Percentiles rank a stretch among this genome's conserved stretches.
phyloP scores from a whole-genome alignment of 2,113 vertebrate genomes.

The Otus sunia region DNA sequence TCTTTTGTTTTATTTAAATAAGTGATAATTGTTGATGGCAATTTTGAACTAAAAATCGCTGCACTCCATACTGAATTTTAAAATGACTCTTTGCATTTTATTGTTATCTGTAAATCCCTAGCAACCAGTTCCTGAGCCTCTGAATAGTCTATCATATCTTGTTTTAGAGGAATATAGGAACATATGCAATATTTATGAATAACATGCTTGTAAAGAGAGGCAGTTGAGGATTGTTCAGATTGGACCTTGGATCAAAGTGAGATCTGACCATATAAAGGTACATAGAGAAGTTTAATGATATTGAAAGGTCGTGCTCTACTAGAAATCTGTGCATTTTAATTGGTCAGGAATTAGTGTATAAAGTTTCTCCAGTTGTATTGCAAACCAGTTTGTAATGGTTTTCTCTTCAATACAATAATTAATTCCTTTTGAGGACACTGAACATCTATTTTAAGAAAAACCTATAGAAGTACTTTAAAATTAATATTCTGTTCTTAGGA shows the following conservation, averaged over 20 bases:
- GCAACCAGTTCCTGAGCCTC: background rate
- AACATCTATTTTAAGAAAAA: background rate
- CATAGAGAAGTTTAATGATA: background rate
- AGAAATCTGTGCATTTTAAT: background rate
- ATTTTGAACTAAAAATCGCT: background rate
- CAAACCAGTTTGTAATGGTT: background rate
- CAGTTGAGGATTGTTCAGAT: background rate
- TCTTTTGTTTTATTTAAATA: conserved; percentile 44
- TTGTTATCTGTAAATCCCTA: conserved; percentile 16
- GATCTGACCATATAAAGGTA: background rate
- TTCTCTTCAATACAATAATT: background rate
- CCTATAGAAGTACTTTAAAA: background rate
- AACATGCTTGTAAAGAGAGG: background rate
- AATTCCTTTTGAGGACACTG: background rate
- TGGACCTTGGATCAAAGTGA: conserved; percentile 10
- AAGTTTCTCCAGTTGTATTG: background rate
- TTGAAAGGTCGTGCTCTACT: background rate
- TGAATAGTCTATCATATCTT: background rate
- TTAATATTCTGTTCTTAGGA: background rate
- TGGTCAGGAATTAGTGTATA: background rate
- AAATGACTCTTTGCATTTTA: conserved; percentile 15
- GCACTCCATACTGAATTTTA: background rate
- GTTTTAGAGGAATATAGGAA: background rate
- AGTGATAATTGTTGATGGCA: conserved; percentile 26
- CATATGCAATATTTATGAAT: conserved; percentile 11